A percentile compares a stretch with the other conserved stretches of the same genome.
These are phyloP conservation scores for Lophius piscatorius DNA, from an alignment of 2,113 vertebrate species.

Conservation along the genomic window DNA sequence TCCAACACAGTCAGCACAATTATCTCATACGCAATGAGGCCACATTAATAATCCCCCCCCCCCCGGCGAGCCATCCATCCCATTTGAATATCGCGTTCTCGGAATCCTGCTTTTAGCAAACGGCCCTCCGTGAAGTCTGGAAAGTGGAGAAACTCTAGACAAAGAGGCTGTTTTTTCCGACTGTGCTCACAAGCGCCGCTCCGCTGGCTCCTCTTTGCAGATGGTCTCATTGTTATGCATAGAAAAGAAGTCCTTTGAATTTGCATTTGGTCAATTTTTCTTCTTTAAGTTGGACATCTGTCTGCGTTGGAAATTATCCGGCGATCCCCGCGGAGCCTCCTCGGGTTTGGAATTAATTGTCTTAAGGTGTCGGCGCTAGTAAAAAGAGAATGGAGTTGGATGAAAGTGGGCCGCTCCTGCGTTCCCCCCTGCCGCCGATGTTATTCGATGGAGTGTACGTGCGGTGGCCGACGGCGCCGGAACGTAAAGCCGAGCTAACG, in stretches of 20 bases:
- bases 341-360: slow-evolving; percentile 81
- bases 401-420: background rate
- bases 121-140: slow-evolving; percentile 2
- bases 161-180: slow-evolving; percentile 31
- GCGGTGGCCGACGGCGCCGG: no score
- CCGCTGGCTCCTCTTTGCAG: slow-evolving; percentile 65
- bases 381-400: slow-evolving; percentile 29
- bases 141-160: slow-evolving; percentile 30
- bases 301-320: slow-evolving; percentile 78
- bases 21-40: slow-evolving; percentile 69
- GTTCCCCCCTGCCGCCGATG: background rate
- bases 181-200: slow-evolving; percentile 63
- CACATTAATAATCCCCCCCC: slow-evolving; percentile 61
- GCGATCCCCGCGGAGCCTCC: slow-evolving; percentile 63
- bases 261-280: slow-evolving; percentile 79
- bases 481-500: no score
- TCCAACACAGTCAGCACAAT: slow-evolving; percentile 73
- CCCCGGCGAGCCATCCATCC: slow-evolving; percentile 29
- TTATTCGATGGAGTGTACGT: no score
- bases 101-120: slow-evolving; percentile 25
- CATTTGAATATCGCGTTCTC: slow-evolving; percentile 50
- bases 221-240: slow-evolving; percentile 80
- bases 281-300: slow-evolving; percentile 80
- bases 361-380: slow-evolving; percentile 70
- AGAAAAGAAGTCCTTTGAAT: slow-evolving; percentile 77